Evolutionary conservation across 2,888 invertebrate genomes (phyloP).

Genomic region (Anaspis maculata): DNA sequence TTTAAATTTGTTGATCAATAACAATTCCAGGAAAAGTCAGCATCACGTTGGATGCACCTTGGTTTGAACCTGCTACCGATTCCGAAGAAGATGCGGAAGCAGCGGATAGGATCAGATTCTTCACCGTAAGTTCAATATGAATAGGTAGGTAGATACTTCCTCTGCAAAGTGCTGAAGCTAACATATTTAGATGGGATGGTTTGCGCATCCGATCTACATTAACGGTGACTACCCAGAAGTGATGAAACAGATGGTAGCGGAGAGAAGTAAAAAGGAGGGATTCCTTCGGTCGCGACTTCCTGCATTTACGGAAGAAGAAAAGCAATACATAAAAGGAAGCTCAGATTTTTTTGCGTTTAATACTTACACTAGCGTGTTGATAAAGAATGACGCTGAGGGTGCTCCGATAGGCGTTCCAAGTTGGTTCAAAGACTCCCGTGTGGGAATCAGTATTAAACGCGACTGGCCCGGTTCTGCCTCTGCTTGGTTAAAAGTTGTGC

Average conservation of each 20-base stretch:
- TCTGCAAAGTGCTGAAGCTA: conserved; percentile 2
- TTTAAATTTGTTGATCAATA: no score
- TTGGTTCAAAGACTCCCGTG: neutral
- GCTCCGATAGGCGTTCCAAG: neutral
- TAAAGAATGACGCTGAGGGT: neutral
- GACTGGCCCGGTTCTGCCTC: neutral
- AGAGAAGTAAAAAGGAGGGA: conserved; percentile 50
- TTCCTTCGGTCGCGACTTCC: conserved; percentile 54
- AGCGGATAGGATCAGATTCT: conserved; percentile 39
- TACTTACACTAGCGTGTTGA: conserved; percentile 52
- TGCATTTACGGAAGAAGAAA: conserved; percentile 50
- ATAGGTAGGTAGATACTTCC: neutral
- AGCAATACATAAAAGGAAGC: conserved; percentile 49
- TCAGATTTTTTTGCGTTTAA: conserved; percentile 69
- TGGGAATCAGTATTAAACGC: neutral
- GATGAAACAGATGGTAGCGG: conserved; percentile 51
- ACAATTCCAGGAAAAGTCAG: conserved; percentile 33
- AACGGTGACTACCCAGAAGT: conserved; percentile 56
- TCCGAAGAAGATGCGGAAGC: conserved; percentile 40
- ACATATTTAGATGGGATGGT: conserved; percentile 54
- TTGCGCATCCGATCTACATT: conserved; percentile 55
- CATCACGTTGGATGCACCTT: conserved; percentile 42
- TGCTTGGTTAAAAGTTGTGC: conserved; percentile 7
- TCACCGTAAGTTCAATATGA: conserved; percentile 20
- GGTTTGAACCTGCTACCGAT: conserved; percentile 44